Conservation (phyloP, 1,140 invertebrate genomes). For the Pseudomyrmex concolor region DNA sequence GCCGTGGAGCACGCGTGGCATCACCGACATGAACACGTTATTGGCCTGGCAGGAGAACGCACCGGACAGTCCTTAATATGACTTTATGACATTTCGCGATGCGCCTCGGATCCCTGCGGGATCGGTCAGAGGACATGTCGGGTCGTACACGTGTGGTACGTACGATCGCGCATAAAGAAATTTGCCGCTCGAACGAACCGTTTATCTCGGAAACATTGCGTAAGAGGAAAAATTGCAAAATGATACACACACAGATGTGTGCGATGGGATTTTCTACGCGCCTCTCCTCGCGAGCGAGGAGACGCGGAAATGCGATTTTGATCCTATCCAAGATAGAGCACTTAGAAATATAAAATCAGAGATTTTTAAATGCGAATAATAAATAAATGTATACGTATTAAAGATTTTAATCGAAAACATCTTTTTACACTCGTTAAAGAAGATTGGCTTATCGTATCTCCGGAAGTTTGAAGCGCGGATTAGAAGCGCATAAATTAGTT, state of each 20-base stretch:
- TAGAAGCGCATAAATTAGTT: slow-evolving; percentile 44
- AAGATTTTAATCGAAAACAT: slow-evolving; percentile 12
- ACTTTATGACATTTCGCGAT: slow-evolving; percentile 66
- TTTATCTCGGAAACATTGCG: slow-evolving; percentile 9
- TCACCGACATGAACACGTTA: slow-evolving; percentile 90
- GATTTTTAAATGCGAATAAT: no score
- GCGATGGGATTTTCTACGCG: no score
- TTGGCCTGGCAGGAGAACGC: slow-evolving; percentile 86
- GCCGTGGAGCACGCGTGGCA: slow-evolving; percentile 90
- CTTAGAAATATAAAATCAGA: no score
- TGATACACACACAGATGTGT: no score
- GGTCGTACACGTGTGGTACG: background rate
- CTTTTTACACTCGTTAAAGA: slow-evolving; percentile 20
- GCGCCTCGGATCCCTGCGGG: no score
- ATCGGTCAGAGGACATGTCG: background rate
- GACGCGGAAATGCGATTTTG: background rate
- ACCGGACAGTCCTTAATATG: slow-evolving; percentile 80
- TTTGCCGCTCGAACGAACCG: slow-evolving; percentile 2
- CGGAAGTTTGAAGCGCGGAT: slow-evolving; percentile 26
- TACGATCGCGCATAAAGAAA: slow-evolving; percentile 13
- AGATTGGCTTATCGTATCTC: slow-evolving; percentile 13
- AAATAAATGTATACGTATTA: background rate
- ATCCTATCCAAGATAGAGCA: background rate
- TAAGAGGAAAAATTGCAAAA: slow-evolving; percentile 24
- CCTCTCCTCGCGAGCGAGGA: background rate